Evolutionary conservation across 2,113 vertebrate genomes (phyloP).

Genomic region (Hucho hucho): DNA sequence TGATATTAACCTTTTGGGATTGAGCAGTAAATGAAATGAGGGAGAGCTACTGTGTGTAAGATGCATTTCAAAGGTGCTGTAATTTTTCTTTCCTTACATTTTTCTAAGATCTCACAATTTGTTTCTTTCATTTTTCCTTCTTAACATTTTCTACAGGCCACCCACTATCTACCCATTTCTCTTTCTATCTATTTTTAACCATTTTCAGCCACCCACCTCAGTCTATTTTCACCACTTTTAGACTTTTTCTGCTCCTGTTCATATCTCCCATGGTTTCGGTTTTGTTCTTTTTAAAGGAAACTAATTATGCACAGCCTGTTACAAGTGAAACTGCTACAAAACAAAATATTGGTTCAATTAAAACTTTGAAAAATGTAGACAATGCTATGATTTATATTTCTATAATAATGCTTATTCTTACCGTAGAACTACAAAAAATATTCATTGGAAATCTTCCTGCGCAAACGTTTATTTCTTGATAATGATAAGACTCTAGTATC

Average conservation of each 20-base stretch:
- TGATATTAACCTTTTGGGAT: constrained; percentile 42
- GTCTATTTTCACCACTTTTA: constrained; percentile 30
- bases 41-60: constrained; percentile 55
- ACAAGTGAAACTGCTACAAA: constrained; percentile 55
- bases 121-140: constrained; percentile 44
- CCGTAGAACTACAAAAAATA: constrained; percentile 47
- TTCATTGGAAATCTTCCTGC: constrained; percentile 66
- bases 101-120: neutral
- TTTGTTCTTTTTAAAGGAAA: constrained; percentile 62
- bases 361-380: constrained; percentile 57
- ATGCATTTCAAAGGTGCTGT: constrained; percentile 76
- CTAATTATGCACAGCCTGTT: constrained; percentile 73
- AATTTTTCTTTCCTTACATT: constrained; percentile 40
- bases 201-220: constrained; percentile 48
- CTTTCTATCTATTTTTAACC: constrained; percentile 28
- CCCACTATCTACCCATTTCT: constrained; percentile 25
- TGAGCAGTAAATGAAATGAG: constrained; percentile 41
- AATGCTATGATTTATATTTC: constrained; percentile 70
- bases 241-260: constrained; percentile 9
- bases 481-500: constrained; percentile 60
- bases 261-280: constrained; percentile 34
- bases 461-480: constrained; percentile 72
- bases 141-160: neutral
- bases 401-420: constrained; percentile 66
- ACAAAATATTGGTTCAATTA: constrained; percentile 54